Evolutionary conservation across 2,797 vertebrate genomes (phyloP).

Genomic region (Syncerus caffer): DNA sequence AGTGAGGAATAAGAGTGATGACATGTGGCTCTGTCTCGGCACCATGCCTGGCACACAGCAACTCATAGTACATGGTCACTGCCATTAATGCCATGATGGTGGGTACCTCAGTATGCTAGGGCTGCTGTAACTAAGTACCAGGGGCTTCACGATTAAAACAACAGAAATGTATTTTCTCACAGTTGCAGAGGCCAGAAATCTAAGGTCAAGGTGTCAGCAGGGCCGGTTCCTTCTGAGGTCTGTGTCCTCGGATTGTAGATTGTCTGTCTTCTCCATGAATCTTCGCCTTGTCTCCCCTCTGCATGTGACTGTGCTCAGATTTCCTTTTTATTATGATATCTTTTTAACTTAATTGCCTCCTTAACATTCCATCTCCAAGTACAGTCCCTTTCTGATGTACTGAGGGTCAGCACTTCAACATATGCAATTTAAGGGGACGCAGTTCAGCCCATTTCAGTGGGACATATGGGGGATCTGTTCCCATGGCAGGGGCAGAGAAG

Average conservation of each 20-base stretch:
- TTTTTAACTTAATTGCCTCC: not conserved
- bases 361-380: not conserved
- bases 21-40: rapidly evolving
- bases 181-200: not conserved
- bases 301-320: not conserved
- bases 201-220: no score
- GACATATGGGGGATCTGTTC: not conserved
- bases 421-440: not conserved
- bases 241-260: not conserved
- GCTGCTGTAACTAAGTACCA: not conserved
- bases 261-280: not conserved
- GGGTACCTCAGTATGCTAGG: not conserved
- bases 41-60: no score
- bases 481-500: not conserved
- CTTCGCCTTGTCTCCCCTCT: not conserved
- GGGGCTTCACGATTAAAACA: not conserved
- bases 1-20: not conserved
- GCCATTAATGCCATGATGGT: not conserved
- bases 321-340: not conserved
- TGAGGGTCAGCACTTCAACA: not conserved
- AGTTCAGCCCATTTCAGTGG: not conserved
- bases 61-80: no score
- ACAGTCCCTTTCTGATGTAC: not conserved
- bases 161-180: not conserved
- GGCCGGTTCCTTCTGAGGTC: not conserved